Evolutionary conservation across 37 sponge, comb jelly and placozoan genomes (phyloP).

Genomic region (Chondrosia reniformis): DNA sequence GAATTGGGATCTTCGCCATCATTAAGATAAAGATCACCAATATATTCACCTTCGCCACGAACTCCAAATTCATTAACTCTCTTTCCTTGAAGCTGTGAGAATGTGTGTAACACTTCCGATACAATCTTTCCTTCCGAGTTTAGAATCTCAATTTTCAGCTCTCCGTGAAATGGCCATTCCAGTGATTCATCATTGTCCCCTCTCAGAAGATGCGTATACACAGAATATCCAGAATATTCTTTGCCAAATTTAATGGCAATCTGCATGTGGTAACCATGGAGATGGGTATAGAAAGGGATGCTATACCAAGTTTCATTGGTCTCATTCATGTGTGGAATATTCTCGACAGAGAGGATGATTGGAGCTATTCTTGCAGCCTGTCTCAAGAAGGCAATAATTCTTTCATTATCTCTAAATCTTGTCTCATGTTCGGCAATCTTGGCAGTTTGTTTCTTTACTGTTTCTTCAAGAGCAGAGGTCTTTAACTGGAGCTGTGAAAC

Average conservation of each 20-base stretch:
- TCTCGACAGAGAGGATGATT: conserved; percentile 6
- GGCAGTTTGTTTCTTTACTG: conserved; percentile 19
- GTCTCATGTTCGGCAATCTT: conserved; percentile 17
- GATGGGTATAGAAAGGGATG: conserved; percentile 7
- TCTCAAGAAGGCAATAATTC: conserved; percentile 7
- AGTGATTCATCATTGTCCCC: conserved; percentile 9
- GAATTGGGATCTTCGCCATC: conserved; percentile 18
- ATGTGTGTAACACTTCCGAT: conserved; percentile 5
- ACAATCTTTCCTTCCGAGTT: conserved; percentile 14
- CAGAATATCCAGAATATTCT: conserved; percentile 13
- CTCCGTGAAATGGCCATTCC: conserved; percentile 12
- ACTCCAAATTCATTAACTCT: conserved; percentile 14
- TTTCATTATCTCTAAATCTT: conserved; percentile 11
- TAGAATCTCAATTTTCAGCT: conserved; percentile 15
- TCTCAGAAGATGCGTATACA: not conserved
- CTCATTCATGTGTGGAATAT: conserved; percentile 14
- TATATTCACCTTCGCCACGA: conserved; percentile 13
- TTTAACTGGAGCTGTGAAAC: not conserved
- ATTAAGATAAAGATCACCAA: conserved; percentile 14
- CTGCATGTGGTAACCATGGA: conserved; percentile 17
- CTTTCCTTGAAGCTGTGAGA: conserved; percentile 20
- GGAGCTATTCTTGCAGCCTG: conserved; percentile 9
- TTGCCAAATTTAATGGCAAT: conserved; percentile 20
- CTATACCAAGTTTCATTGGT: conserved; percentile 9
- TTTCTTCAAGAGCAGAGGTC: not conserved